phyloP scores from a whole-genome alignment of 2,888 invertebrate genomes.

The Drosophila prolongata region DNA sequence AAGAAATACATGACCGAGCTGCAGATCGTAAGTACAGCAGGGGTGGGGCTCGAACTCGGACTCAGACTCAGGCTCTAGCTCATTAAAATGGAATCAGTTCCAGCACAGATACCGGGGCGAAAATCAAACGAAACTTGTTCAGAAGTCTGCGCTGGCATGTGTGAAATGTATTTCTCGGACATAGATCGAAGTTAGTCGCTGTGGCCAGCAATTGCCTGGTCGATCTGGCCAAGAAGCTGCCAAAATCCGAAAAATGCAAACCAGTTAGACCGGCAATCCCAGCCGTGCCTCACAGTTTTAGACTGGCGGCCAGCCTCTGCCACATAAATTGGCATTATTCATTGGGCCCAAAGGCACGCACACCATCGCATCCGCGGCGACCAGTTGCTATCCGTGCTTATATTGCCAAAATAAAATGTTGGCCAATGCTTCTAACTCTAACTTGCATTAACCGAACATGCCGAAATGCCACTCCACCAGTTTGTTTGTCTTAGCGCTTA shows the following conservation, averaged over 20 bases:
- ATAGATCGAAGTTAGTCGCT: slow-evolving; percentile 39
- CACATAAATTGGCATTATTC: slow-evolving; percentile 55
- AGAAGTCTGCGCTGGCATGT: slow-evolving; percentile 58
- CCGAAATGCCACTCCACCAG: slow-evolving; percentile 52
- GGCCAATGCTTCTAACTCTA: slow-evolving; percentile 65
- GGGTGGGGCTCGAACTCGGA: neutral
- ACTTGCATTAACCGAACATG: slow-evolving; percentile 55
- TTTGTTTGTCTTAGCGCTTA: slow-evolving; percentile 21
- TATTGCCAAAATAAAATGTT: slow-evolving; percentile 65
- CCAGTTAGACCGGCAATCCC: slow-evolving; percentile 69
- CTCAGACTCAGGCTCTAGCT: neutral
- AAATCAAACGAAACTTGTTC: slow-evolving; percentile 62
- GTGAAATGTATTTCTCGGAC: slow-evolving; percentile 53
- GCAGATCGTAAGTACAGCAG: slow-evolving; percentile 90
- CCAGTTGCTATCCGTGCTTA: slow-evolving; percentile 32
- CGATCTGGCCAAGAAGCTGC: slow-evolving; percentile 28
- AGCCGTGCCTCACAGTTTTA: slow-evolving; percentile 19
- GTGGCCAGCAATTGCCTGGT: slow-evolving; percentile 30
- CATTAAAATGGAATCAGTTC: slow-evolving; percentile 53
- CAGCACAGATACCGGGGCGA: slow-evolving; percentile 35
- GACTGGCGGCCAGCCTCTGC: slow-evolving; percentile 34
- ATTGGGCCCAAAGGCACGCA: slow-evolving; percentile 39
- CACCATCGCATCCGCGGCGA: slow-evolving; percentile 6
- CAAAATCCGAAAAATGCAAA: slow-evolving; percentile 47
- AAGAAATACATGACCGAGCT: slow-evolving; percentile 96